Evolutionary conservation across 2,888 invertebrate genomes (phyloP), one percentile per base, ranked within the genome.

Genomic region (Lagria hirta): DNA sequence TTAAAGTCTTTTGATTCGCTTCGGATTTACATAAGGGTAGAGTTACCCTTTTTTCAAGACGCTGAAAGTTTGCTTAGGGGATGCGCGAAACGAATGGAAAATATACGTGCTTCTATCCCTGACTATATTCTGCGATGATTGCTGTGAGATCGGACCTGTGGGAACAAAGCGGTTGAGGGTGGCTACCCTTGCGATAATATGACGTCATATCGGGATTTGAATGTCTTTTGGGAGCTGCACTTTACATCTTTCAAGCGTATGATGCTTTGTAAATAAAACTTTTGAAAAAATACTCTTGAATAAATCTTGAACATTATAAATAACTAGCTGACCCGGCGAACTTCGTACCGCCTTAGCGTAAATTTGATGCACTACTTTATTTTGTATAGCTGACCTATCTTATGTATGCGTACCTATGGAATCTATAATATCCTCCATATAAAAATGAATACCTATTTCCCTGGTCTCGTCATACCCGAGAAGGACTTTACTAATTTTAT

Each of bases 71-170:
- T 42, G 27, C 34, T 42, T 17, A 42, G 21, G 15, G 27, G 20
- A 12, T 21, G 4, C 5, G 24, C 10, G 40, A 15, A 12, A 24
- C 17, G 10, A 36, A 36, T 33, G 13, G 27, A 37, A 44, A 33
- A 38, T 33, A 42, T 34, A 42, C 28, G 24, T 23, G 41, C 13
- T 20, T n/a, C 27, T 37, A 22, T 22, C 33, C 33, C 27, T 15
- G 33, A 16, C 13, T 37, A 21, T 37, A 14, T 21, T 37, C 28
- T 20, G 47, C 51, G 48, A 62, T 63, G 67, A 67, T 67, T 62
- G 66, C 63, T 57, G 54, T 58, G 60, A 63, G 64, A 69, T 67
- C 65, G 68, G 60, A 58, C 68, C 69, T 62, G 57, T 49, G 69
- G 68, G 69, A 67, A 47, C 55, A 49, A 44, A 47, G 53, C 38